phyloP scores from a whole-genome alignment of 2,113 vertebrate genomes.

The Aplodontia rufa region DNA sequence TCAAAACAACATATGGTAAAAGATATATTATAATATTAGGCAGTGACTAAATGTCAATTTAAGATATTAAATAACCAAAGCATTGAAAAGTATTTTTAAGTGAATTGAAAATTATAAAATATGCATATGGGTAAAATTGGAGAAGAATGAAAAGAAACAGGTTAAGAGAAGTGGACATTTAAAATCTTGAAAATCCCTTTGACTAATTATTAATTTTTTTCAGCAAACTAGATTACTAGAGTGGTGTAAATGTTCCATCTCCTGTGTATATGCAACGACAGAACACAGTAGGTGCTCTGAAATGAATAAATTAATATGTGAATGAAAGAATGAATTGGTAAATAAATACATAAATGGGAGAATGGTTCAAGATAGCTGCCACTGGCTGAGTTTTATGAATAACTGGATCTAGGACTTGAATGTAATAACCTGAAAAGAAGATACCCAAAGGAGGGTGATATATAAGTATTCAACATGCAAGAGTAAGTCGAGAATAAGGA shows the following conservation, averaged over 20 bases:
- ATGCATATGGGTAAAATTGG: neutral
- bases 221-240: neutral
- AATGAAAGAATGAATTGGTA: neutral
- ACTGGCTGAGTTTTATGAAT: neutral
- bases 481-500: neutral
- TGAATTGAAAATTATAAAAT: conserved; percentile 18
- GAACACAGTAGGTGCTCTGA: neutral
- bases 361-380: neutral
- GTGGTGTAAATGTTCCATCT: neutral
- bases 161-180: neutral
- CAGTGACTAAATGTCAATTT: neutral
- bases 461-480: neutral
- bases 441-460: neutral
- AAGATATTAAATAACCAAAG: neutral
- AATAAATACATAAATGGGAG: neutral
- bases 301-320: neutral
- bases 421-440: neutral
- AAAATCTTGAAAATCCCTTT: neutral
- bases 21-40: neutral
- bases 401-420: neutral
- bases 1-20: neutral
- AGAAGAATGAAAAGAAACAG: neutral
- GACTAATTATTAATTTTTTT: neutral
- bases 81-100: neutral
- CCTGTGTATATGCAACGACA: neutral